A percentile compares a stretch with the other conserved stretches of the same genome.
Evolutionary conservation across 1,140 invertebrate species (phyloP).

Genomic region (Trachymyrmex septentrionalis): DNA sequence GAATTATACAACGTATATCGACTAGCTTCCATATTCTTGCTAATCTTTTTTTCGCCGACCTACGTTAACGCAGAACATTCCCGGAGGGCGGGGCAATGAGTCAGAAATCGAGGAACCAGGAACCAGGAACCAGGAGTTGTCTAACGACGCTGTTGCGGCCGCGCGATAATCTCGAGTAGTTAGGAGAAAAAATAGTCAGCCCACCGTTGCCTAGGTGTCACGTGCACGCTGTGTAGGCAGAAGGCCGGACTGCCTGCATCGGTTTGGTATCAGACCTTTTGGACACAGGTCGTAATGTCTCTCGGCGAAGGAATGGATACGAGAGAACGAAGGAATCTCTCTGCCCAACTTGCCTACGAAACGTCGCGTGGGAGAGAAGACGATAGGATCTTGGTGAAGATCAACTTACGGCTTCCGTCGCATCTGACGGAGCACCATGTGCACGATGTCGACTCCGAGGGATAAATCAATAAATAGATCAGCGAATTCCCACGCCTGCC

Average conservation of each 20-base stretch:
- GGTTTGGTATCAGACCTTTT: conserved; percentile 68
- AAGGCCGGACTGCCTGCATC: conserved; percentile 26
- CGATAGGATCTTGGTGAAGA: conserved; percentile 71
- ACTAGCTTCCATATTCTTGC: neutral
- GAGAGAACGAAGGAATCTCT: conserved; percentile 55
- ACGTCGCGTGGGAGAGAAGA: conserved; percentile 70
- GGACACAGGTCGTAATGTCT: conserved; percentile 72
- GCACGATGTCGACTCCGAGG: conserved; percentile 19
- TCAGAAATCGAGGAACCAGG: conserved; percentile 65
- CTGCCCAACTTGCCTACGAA: conserved; percentile 32
- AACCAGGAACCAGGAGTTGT: no score
- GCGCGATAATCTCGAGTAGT: conserved; percentile 72
- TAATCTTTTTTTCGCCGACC: conserved; percentile 10
- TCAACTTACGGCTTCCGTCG: conserved; percentile 75
- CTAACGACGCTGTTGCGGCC: conserved; percentile 2
- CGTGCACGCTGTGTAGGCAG: conserved; percentile 67
- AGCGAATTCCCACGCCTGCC: conserved; percentile 40
- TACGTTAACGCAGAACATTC: conserved; percentile 49
- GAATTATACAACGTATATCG: neutral
- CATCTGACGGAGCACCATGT: conserved; percentile 56
- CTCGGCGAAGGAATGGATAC: conserved; percentile 51
- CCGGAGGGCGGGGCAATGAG: conserved; percentile 68
- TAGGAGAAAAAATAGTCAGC: conserved; percentile 66
- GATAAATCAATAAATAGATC: conserved; percentile 53
- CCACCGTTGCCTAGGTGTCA: conserved; percentile 70